Percentiles rank a stretch among this genome's conserved stretches.
Evolutionary conservation across 2,113 vertebrate species (phyloP).

Genomic region (Tragelaphus scriptus): DNA sequence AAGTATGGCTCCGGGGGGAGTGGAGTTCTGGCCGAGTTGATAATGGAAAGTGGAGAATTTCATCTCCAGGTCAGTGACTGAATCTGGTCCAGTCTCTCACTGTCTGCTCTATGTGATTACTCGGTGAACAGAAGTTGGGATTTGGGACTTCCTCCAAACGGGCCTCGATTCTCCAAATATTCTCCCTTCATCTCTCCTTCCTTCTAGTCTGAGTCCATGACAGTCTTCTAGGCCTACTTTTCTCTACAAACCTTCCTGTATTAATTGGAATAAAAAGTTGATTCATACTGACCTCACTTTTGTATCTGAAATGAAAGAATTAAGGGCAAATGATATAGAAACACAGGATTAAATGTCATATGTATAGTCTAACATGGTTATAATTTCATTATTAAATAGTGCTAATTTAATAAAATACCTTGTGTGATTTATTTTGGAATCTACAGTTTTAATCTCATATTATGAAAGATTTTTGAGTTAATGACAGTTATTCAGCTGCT

Average conservation of each 20-base stretch:
- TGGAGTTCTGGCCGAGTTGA: conserved; percentile 59
- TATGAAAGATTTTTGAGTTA: not conserved
- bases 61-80: conserved; percentile 61
- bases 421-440: conserved; percentile 27
- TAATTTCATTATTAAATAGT: not conserved
- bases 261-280: conserved; percentile 26
- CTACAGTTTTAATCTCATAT: not conserved
- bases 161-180: not conserved
- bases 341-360: not conserved
- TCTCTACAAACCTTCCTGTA: not conserved
- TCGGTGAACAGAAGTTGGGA: not conserved
- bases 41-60: conserved; percentile 70
- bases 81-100: conserved; percentile 55
- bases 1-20: conserved; percentile 66
- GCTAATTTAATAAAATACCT: not conserved
- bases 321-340: not conserved
- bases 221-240: not conserved
- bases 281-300: conserved; percentile 11
- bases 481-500: not conserved
- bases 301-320: conserved; percentile 9
- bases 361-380: not conserved
- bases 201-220: not conserved
- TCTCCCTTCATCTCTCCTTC: not conserved
- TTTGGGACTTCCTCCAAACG: conserved; percentile 9
- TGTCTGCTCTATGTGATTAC: conserved; percentile 31